phyloP scores from a whole-genome alignment of 2,888 invertebrate genomes.

The Coenonympha glycerion region DNA sequence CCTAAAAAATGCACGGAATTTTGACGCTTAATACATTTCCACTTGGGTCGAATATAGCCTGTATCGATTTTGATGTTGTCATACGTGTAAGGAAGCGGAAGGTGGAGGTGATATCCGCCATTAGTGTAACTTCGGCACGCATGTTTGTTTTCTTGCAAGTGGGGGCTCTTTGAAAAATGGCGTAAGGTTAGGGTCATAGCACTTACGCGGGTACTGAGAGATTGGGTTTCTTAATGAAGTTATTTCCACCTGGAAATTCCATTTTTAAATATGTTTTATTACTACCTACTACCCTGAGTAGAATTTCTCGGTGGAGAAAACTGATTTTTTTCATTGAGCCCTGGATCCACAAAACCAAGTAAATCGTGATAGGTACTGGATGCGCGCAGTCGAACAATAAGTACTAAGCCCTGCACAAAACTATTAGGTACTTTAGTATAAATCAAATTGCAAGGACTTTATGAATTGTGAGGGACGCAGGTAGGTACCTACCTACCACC shows the following conservation, averaged over 20 bases:
- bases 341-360: too few species aligned
- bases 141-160: conserved; percentile 36
- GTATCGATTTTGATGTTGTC: background rate
- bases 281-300: too few species aligned
- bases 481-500: too few species aligned
- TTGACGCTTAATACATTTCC: background rate
- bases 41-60: background rate
- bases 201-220: conserved; percentile 21
- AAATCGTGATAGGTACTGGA: too few species aligned
- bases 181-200: conserved; percentile 28
- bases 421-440: too few species aligned
- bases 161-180: conserved; percentile 39
- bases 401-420: too few species aligned
- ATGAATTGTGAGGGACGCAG: too few species aligned
- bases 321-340: too few species aligned
- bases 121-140: conserved; percentile 35
- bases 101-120: conserved; percentile 49
- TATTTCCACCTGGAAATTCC: conserved; percentile 20
- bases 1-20: background rate
- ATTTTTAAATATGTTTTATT: too few species aligned
- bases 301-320: too few species aligned
- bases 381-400: too few species aligned
- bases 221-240: conserved; percentile 31
- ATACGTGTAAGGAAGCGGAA: conserved; percentile 43
- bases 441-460: too few species aligned